Base-by-base conservation (phyloP, 2,113 vertebrate genomes). In the Vidua chalybeata region DNA sequence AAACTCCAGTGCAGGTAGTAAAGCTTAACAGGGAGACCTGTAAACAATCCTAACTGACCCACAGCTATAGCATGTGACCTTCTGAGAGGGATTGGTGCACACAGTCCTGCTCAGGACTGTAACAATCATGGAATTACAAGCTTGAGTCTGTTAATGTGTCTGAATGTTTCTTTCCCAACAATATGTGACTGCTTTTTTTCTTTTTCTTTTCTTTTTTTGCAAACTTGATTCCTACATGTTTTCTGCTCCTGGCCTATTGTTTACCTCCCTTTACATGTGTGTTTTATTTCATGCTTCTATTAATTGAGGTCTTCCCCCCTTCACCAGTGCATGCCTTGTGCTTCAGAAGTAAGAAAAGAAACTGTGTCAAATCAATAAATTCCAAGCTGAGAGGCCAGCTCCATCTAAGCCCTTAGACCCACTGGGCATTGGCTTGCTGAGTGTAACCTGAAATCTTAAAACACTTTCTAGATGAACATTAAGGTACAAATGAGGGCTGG, bases 291-390 rank as follows among this genome's bases (percentile, higher is more conserved):
- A 96, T 95, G 93, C 91, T 91, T 95, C 94, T 94, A 94, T 96
- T 96, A 96, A 97, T 95, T n/a, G 4, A 93, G 73, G 49, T 96
- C 93, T 96, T 97, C 46, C 52, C 89, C 78, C 13, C 35, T 89
- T 97, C 52, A 20, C 75, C 19, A 1, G 35, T 26, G 43, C 49
- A 20, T 55, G 63, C 76, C 14, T 84, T 79, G 54, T 71, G 77
- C 91, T 96, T 94, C 96, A 96, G 87, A 94, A 97, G 97, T 96
- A 98, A 98, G 96, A 97, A 96, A 97, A 98, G 96, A 97, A 97
- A 94, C 93, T 97, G 96, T 97, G 97, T 94, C 97, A 96, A 98
- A 97, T 98, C 96, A 96, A 95, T 96, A 95, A 97, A 94, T 91
- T 97, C 94, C 46, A 94, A 93, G 61, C 94, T 87, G 93, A 97